Evolutionary conservation across 1,140 invertebrate genomes (phyloP).

Genomic region (Diachasma alloeum): DNA sequence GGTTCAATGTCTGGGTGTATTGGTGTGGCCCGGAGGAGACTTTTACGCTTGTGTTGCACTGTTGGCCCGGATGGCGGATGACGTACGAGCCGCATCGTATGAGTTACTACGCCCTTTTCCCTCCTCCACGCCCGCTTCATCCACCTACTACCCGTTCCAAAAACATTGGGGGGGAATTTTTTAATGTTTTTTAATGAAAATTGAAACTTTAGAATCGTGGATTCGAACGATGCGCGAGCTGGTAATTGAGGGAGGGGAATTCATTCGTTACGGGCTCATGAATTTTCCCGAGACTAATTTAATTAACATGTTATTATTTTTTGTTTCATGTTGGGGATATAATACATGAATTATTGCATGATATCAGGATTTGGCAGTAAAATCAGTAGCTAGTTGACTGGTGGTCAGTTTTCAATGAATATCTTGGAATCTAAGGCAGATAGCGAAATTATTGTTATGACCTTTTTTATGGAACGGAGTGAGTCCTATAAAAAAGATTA

Average conservation of each 20-base stretch:
- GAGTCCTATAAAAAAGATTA: no score
- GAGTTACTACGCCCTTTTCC: constrained; percentile 64
- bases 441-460: no score
- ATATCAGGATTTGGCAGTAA: no score
- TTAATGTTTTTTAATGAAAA: background rate
- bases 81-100: constrained; percentile 60
- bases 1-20: constrained; percentile 36
- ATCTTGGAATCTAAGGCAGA: no score
- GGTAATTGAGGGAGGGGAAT: background rate
- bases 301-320: no score
- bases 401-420: no score
- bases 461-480: no score
- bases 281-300: no score
- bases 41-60: constrained; percentile 53
- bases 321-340: no score
- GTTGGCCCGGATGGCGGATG: constrained; percentile 60
- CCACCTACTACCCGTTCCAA: constrained; percentile 56
- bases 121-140: constrained; percentile 55
- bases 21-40: constrained; percentile 30
- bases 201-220: background rate
- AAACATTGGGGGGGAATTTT: constrained; percentile 49
- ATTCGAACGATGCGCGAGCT: background rate
- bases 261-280: no score
- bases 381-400: no score
- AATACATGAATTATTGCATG: no score